Evolutionary conservation across 2,113 vertebrate genomes (phyloP).

Genomic region (zebrafish (Danio rerio)): GRCz12tu NC_133198.1:11274001-11274500

Average conservation of each 20-base stretch:
- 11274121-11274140: neutral
- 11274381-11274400: neutral
- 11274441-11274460: neutral
- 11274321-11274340: neutral
- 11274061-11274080: too few species aligned
- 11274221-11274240: neutral
- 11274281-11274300: neutral
- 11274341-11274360: neutral
- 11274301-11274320: neutral
- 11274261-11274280: neutral
- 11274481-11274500: conserved; percentile 19
- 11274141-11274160: too few species aligned
- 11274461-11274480: neutral
- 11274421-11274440: neutral
- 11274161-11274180: neutral
- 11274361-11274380: neutral
- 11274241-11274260: neutral
- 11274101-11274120: too few species aligned
- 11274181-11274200: neutral
- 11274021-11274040: too few species aligned
- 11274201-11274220: neutral
- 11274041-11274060: too few species aligned
- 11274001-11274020: too few species aligned
- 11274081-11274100: too few species aligned
- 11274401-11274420: neutral